Evolutionary conservation across 2,113 vertebrate genomes (phyloP).

Genomic region (Sprattus sprattus): DNA sequence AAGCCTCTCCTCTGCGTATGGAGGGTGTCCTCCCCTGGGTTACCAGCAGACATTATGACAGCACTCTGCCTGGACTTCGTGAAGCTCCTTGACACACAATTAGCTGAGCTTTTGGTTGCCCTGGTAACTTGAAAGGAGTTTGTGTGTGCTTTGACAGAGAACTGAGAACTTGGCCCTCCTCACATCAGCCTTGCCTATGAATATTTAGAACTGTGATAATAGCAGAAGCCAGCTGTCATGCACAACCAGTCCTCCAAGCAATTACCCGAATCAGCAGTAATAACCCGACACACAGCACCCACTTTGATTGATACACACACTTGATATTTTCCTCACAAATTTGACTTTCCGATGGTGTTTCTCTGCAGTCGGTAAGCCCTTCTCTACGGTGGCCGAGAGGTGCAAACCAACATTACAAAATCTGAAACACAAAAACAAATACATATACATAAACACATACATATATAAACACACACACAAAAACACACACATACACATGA

Average conservation of each 20-base stretch:
- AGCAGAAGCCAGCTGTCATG: conserved; percentile 9
- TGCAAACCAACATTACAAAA: too few relatives aligned
- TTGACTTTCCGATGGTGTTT: too few relatives aligned
- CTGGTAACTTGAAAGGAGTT: not conserved
- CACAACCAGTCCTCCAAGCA: conserved; percentile 1
- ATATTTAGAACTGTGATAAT: conserved; percentile 14
- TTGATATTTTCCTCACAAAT: too few relatives aligned
- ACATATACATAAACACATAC: not conserved
- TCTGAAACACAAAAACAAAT: not conserved
- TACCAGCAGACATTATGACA: not conserved
- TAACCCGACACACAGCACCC: not conserved
- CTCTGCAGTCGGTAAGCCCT: too few relatives aligned
- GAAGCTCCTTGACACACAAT: not conserved
- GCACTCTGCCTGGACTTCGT: not conserved
- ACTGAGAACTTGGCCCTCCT: not conserved
- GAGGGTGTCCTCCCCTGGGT: not conserved
- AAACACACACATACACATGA: not conserved
- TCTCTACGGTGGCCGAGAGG: too few relatives aligned
- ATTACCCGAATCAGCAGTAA: conserved; percentile 16
- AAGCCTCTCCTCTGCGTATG: not conserved
- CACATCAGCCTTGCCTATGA: not conserved
- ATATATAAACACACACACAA: conserved; percentile 25
- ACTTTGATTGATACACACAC: not conserved
- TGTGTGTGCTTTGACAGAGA: not conserved
- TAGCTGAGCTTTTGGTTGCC: not conserved